phyloP scores from a whole-genome alignment of 2,797 vertebrate species.

The Uromys caudimaculatus region DNA sequence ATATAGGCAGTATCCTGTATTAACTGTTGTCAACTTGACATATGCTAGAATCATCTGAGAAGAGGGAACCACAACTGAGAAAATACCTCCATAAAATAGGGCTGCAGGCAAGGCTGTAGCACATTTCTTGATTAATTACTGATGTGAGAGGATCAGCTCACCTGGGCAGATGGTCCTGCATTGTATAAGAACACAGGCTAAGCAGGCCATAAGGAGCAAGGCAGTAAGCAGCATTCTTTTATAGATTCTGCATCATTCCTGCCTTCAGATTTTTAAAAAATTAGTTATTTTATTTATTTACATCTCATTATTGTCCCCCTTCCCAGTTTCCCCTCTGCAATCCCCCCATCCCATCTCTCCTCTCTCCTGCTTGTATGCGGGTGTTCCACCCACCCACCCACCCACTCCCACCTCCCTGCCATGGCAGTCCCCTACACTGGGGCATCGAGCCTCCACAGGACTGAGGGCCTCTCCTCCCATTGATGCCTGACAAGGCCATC shows the following conservation, averaged over 20 bases:
- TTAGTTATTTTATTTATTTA: too few species aligned
- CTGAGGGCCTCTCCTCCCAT: too few species aligned
- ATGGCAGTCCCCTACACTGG: too few species aligned
- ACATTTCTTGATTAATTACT: neutral
- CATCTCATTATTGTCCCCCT: too few species aligned
- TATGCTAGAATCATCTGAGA: neutral
- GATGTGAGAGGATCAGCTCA: neutral
- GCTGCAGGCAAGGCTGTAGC: neutral
- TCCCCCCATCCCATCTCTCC: too few species aligned
- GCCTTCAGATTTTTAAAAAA: neutral
- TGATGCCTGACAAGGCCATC: too few species aligned
- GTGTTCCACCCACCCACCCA: too few species aligned
- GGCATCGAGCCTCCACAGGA: too few species aligned
- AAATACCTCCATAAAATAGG: neutral
- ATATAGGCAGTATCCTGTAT: too few species aligned
- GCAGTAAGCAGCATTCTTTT: neutral
- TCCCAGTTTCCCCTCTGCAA: too few species aligned
- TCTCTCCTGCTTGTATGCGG: too few species aligned
- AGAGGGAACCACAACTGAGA: neutral
- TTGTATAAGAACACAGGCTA: neutral
- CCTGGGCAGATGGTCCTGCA: neutral
- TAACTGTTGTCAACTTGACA: neutral
- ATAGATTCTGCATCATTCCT: neutral
- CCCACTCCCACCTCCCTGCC: too few species aligned
- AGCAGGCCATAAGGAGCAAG: neutral